These are phyloP conservation scores for Rhinichthys klamathensis DNA, from an alignment of 2,113 vertebrate species.

Conservation along the genomic window DNA sequence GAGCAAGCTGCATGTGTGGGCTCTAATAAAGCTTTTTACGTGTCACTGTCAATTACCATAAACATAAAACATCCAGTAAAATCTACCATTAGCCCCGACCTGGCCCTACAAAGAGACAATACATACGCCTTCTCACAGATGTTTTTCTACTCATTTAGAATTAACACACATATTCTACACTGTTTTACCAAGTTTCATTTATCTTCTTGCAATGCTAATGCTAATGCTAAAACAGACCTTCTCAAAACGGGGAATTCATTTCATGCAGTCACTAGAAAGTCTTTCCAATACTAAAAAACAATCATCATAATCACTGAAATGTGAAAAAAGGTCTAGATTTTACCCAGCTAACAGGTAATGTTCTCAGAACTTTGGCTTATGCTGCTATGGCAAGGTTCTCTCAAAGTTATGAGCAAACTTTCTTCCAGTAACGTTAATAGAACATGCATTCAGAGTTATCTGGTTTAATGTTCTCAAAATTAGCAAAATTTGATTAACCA, in stretches of 20 bases:
- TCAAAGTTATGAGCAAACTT: too few relatives aligned
- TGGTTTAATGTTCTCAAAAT: too few relatives aligned
- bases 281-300: not conserved
- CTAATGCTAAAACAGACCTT: not conserved
- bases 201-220: slow-evolving; percentile 41
- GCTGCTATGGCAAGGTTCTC: too few relatives aligned
- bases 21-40: slow-evolving; percentile 63
- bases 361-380: too few relatives aligned
- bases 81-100: slow-evolving; percentile 48
- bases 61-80: slow-evolving; percentile 61
- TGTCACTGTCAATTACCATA: slow-evolving; percentile 63
- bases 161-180: slow-evolving; percentile 38
- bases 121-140: slow-evolving; percentile 40
- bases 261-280: not conserved
- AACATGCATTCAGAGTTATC: too few relatives aligned
- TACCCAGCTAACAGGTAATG: too few relatives aligned
- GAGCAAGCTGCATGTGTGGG: slow-evolving; percentile 64
- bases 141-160: slow-evolving; percentile 48
- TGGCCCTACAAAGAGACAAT: slow-evolving; percentile 53
- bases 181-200: slow-evolving; percentile 58
- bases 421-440: too few relatives aligned
- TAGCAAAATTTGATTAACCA: too few relatives aligned
- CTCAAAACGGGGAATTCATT: not conserved
- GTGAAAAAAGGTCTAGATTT: not conserved
- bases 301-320: not conserved